These are phyloP conservation scores for Acrossocheilus wenchowensis DNA, from an alignment of 2,797 vertebrate species.

Conservation along the genomic window DNA sequence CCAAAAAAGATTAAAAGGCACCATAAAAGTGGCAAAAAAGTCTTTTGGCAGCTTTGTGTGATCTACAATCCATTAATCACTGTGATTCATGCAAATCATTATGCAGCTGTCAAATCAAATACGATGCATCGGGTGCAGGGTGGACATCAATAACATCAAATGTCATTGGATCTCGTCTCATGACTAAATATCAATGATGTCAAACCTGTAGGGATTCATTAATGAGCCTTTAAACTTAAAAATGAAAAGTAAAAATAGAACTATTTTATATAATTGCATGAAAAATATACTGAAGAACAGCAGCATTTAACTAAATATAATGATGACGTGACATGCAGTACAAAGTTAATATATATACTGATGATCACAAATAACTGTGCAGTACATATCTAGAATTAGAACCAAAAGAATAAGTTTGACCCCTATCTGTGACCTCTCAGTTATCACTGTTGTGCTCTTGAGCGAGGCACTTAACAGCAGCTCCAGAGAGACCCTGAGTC, in stretches of 20 bases:
- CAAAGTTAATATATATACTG: no score
- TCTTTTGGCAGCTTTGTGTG: neutral
- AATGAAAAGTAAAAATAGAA: neutral
- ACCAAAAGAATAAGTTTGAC: neutral
- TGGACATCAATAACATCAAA: neutral
- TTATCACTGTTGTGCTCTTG: slow-evolving; percentile 1
- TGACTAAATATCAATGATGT: neutral
- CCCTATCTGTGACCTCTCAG: neutral
- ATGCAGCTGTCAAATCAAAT: neutral
- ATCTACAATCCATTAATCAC: neutral
- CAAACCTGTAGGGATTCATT: neutral
- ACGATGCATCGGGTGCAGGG: neutral
- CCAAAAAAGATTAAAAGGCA: neutral
- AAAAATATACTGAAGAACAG: neutral
- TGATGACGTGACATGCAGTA: no score
- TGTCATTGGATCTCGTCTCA: neutral
- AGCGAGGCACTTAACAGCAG: neutral
- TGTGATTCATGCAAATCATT: slow-evolving; percentile 1
- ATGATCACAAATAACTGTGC: neutral
- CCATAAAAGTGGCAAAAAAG: neutral
- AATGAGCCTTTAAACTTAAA: neutral
- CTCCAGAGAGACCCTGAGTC: neutral
- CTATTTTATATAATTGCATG: neutral
- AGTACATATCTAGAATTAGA: neutral
- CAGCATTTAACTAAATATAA: neutral